phyloP scores from a whole-genome alignment of 2,888 invertebrate genomes.

The Drosophila histrio region DNA sequence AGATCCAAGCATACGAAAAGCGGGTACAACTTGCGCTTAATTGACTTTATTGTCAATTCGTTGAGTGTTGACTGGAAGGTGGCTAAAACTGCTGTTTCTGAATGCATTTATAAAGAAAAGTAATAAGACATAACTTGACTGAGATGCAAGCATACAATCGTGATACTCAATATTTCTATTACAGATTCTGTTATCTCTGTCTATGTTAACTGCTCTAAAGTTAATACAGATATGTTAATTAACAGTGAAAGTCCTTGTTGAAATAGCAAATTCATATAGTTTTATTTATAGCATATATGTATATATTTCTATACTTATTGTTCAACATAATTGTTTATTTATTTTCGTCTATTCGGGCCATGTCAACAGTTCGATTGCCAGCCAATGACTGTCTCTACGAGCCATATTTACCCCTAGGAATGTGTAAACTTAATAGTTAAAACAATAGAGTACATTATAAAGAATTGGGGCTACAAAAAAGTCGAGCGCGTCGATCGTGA shows the following conservation, averaged over 20 bases:
- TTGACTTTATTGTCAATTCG: not conserved
- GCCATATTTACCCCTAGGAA: conserved; percentile 14
- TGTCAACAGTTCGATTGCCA: conserved; percentile 6
- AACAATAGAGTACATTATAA: not conserved
- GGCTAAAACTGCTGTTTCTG: not conserved
- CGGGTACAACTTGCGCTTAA: not conserved
- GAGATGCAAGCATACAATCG: too few species aligned
- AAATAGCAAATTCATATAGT: too few species aligned
- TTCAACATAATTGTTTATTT: too few species aligned
- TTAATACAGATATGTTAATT: too few species aligned
- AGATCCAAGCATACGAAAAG: not conserved
- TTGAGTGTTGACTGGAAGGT: not conserved
- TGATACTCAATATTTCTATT: too few species aligned
- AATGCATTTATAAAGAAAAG: too few species aligned
- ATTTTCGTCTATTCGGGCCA: not conserved
- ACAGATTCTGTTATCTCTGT: too few species aligned
- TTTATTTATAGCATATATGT: too few species aligned
- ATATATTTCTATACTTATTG: too few species aligned
- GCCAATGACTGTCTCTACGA: conserved; percentile 3
- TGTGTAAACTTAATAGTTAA: conserved; percentile 10
- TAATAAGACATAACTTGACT: too few species aligned
- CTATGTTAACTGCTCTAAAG: too few species aligned
- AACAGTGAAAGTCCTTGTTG: too few species aligned
- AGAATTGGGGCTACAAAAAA: conserved; percentile 26
- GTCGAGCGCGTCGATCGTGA: conserved; percentile 15